Evolutionary conservation across 2,113 vertebrate genomes (phyloP), one percentile per base, ranked within the genome.

Genomic region (Xerus inauris): DNA sequence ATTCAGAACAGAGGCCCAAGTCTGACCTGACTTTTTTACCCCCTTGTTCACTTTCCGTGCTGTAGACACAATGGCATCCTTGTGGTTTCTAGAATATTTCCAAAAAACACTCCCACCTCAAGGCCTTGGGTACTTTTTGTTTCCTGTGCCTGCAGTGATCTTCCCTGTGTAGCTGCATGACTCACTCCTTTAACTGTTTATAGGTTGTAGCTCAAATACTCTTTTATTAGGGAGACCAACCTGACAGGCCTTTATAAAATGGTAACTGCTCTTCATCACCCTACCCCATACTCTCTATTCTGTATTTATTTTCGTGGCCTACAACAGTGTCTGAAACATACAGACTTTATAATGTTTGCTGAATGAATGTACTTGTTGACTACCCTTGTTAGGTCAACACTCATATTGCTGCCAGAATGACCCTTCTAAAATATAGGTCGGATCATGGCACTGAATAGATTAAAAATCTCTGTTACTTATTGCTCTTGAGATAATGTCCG

Each of bases 391-490:
- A 85, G 45, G 45, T 84, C 47, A 59, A 80, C 3, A 90, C 12
- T 32, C n/a, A 77, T 8, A 93, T 6, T 35, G 12, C 2, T 59
- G 45, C 22, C 30, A 67, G 64, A 72, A 87, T 26, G 62, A 90
- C 47, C 2, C 79, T 89, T 79, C 28, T 67, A 87, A 96, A 92
- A 89, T 32, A 92, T 42, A 67, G 22, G 47, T 83, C 54, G 92
- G 59, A 89, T 81, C 64, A 54, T 87, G 49, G 9, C 14, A 79
- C n/a, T 94, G 45, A 87, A 0, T 26, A 8, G 24, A 88, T 64
- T 92, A 86, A 62, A 90, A 92, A 30, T 47, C n/a, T 93, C 49
- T 77, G 84, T 38, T 40, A 91, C 64, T 87, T 40, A 91, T 11
- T 82, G 64, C 24, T 87, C 54, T 91, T 96, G 64, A 10, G 71